Percentiles rank a stretch among this genome's conserved stretches.
Evolutionary conservation across 1,140 invertebrate genomes (phyloP).

Genomic region (Nasonia giraulti): DNA sequence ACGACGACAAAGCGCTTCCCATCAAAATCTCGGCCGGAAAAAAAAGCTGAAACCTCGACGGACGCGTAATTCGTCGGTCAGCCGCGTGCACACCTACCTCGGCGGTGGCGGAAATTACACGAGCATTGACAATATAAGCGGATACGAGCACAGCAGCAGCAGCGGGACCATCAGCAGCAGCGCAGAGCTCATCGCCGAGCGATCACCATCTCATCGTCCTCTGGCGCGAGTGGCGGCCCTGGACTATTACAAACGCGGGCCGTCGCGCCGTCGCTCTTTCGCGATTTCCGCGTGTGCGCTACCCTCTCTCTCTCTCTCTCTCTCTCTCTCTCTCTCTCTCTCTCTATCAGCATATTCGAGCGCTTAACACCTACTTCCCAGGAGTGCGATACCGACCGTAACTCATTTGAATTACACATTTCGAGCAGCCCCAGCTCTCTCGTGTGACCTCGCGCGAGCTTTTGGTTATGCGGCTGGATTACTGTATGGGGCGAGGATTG

Average conservation of each 20-base stretch:
- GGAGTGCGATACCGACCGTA: conserved; percentile 72
- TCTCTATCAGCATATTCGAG: conserved; percentile 73
- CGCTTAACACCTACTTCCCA: conserved; percentile 75
- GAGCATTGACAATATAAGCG: conserved; percentile 61
- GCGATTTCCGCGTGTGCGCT: conserved; percentile 55
- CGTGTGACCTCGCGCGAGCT: not conserved
- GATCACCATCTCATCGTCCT: conserved; percentile 71
- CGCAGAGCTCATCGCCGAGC: conserved; percentile 70
- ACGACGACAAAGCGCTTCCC: not conserved
- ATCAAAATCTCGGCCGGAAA: conserved; percentile 6
- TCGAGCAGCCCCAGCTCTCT: conserved; percentile 55
- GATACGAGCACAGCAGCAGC: conserved; percentile 60
- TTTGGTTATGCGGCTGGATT: not conserved
- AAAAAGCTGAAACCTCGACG: not conserved
- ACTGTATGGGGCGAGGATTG: not conserved
- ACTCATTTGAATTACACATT: conserved; percentile 75
- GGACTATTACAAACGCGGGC: conserved; percentile 68
- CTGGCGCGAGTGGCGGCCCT: conserved; percentile 57
- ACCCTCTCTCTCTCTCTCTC: conserved; percentile 65
- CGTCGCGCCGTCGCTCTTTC: conserved; percentile 58
- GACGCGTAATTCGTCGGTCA: conserved; percentile 1
- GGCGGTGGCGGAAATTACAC: conserved; percentile 58
- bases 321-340: conserved; percentile 70
- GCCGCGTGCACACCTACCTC: conserved; percentile 30
- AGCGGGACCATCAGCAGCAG: conserved; percentile 69